Evolutionary conservation across 2,888 invertebrate species (phyloP), one percentile per base, ranked within the genome.

Genomic region (Trichopria drosophilae): DNA sequence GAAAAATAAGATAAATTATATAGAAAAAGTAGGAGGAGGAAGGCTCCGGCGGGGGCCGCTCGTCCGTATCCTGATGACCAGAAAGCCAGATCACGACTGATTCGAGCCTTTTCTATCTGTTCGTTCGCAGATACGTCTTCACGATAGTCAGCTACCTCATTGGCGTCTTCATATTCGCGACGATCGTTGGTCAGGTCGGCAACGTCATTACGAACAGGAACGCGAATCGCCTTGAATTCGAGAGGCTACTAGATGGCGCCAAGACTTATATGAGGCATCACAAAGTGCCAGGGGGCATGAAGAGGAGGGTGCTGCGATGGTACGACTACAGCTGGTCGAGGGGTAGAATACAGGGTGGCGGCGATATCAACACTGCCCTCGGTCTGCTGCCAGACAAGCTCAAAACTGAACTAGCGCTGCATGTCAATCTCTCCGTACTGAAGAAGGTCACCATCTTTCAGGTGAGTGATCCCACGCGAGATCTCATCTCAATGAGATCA

Each of bases 251-350:
- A 71, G 96, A 97, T 75, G 95, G 95, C 47, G 96, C 96, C 55
- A 97, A 97, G 77, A 90, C 93, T 20, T 97, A 96, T 71, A 97
- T 97, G 96, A 82, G 95, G 63, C 93, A 95, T 75, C 96, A 96
- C 77, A 95, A 95, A 80, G 93, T 93, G 19, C 96, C 96, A 5
- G 89, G 92, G 26, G 93, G 93, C 13, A 93, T 97, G 91, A 96
- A 96, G 75, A 81, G 93, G n/a, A 81, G 96, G 16, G 96, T 97
- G 1, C 83, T 96, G 23, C 82, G 96, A 6, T 96, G 96, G 96
- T 97, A 96, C 77, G 95, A 96, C 78, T 97, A 97, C 77, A 95
- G 95, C 20, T 96, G 96, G 96, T 95, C 95, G 3, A 82, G 96
- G 52, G 96, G 96, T 5, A 81, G 95, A 41, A 94, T 96, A 67